Percentiles rank a stretch among this genome's conserved stretches.
These are phyloP conservation scores for Colius striatus DNA, from an alignment of 2,113 vertebrate genomes.

Conservation along the genomic window DNA sequence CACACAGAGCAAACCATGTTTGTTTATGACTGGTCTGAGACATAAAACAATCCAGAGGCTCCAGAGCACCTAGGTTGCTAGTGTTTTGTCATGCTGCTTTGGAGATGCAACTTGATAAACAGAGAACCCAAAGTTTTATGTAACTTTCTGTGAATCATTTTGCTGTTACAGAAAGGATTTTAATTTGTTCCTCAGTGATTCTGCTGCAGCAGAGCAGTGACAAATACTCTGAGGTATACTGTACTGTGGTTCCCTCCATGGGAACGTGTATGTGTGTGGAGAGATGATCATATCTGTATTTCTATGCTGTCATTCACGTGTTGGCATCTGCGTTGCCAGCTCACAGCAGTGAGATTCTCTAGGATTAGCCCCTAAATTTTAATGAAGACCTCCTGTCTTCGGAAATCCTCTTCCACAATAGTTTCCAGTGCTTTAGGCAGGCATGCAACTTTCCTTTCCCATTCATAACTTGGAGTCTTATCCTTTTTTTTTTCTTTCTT, in stretches of 20 bases:
- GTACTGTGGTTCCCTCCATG: not conserved
- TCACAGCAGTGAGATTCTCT: not conserved
- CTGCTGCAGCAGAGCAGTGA: fast-evolving
- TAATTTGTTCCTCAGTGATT: not conserved
- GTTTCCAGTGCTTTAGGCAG: conserved; percentile 26
- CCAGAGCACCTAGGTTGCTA: not conserved
- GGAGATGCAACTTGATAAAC: not conserved
- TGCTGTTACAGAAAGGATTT: not conserved
- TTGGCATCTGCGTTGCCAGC: not conserved
- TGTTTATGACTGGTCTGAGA: not conserved
- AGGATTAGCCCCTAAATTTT: conserved; percentile 3
- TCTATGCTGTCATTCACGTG: not conserved
- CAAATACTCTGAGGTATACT: not conserved
- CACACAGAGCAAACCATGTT: not conserved
- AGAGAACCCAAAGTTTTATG: not conserved
- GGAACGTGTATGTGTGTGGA: not conserved
- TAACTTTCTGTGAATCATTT: not conserved
- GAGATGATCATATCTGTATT: not conserved
- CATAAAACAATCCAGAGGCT: not conserved
- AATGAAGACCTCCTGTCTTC: conserved; percentile 23
- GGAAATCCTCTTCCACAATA: not conserved
- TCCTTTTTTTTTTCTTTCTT: not conserved
- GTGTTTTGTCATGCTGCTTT: not conserved
- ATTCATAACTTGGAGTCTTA: conserved; percentile 64
- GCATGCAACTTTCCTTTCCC: conserved; percentile 25